Evolutionary conservation across 2,113 vertebrate species (phyloP).

Genomic region (Alethe castanea): DNA sequence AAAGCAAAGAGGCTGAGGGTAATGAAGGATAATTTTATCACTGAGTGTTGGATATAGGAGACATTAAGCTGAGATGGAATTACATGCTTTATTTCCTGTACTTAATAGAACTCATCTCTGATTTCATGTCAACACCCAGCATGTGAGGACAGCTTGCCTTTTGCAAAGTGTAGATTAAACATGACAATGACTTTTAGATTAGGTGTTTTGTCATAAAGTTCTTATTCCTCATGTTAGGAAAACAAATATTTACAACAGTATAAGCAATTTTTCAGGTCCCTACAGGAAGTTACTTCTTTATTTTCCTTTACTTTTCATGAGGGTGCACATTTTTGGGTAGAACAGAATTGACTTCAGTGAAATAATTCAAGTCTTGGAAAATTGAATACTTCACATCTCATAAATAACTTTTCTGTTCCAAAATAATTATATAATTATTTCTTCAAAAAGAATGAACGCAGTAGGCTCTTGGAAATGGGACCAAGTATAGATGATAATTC

Average conservation of each 20-base stretch:
- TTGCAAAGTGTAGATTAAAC: neutral
- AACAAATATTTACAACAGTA: neutral
- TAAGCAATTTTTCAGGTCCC: neutral
- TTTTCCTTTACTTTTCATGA: neutral
- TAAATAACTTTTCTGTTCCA: neutral
- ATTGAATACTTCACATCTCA: neutral
- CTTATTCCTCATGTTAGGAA: neutral
- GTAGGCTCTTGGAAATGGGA: neutral
- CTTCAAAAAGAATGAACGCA: neutral
- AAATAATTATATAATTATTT: neutral
- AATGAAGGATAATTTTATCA: neutral
- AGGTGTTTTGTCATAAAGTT: neutral
- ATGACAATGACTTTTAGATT: neutral
- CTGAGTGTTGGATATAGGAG: neutral
- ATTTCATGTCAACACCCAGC: neutral
- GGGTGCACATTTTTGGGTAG: neutral
- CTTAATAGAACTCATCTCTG: neutral
- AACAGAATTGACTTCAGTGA: neutral
- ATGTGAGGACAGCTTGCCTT: neutral
- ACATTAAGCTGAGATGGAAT: constrained; percentile 1
- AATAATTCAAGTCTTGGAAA: neutral
- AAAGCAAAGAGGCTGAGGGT: neutral
- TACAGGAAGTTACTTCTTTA: neutral
- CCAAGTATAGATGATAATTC: neutral
- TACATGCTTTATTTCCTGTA: constrained; percentile 2